These are phyloP conservation scores for Pammene aurita DNA, from an alignment of 2,888 invertebrate species.

Conservation along the genomic window DNA sequence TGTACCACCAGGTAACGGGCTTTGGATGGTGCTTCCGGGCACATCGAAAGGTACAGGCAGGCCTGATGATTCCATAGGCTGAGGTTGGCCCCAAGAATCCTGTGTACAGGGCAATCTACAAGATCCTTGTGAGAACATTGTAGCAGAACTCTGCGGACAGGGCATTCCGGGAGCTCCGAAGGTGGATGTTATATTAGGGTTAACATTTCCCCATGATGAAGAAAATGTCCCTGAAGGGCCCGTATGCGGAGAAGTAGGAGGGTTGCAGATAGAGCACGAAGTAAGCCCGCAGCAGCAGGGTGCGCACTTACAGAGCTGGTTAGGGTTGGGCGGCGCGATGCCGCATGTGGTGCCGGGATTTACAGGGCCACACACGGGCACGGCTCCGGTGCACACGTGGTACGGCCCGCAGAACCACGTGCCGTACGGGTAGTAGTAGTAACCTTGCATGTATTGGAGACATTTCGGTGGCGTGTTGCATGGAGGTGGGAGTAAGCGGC, in stretches of 20 bases:
- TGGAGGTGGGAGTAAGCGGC: slow-evolving; percentile 44
- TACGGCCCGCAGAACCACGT: slow-evolving; percentile 58
- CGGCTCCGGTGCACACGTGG: slow-evolving; percentile 42
- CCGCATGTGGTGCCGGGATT: slow-evolving; percentile 7
- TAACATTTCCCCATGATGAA: not conserved
- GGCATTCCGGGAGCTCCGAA: not conserved
- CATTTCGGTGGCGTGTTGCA: slow-evolving; percentile 50
- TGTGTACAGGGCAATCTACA: slow-evolving; percentile 1
- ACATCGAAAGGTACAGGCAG: slow-evolving; percentile 1
- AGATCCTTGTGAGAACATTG: not conserved
- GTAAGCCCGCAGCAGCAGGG: slow-evolving; percentile 39
- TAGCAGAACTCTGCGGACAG: not conserved
- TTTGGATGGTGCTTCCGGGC: slow-evolving; percentile 45
- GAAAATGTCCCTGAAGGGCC: not conserved
- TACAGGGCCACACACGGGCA: slow-evolving; percentile 4
- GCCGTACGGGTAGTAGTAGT: slow-evolving; percentile 56
- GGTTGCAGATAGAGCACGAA: slow-evolving; percentile 14
- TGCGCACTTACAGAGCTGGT: slow-evolving; percentile 38
- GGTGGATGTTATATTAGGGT: not conserved
- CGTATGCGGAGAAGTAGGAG: not conserved
- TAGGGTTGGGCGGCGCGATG: slow-evolving; percentile 9
- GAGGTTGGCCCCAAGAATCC: slow-evolving; percentile 10
- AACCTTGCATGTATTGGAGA: slow-evolving; percentile 53
- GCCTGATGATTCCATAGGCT: not conserved
- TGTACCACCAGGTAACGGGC: slow-evolving; percentile 47